These are phyloP conservation scores for Ciona savignyi DNA, from an alignment of 23 tunicate genomes.

Conservation along the genomic window DNA sequence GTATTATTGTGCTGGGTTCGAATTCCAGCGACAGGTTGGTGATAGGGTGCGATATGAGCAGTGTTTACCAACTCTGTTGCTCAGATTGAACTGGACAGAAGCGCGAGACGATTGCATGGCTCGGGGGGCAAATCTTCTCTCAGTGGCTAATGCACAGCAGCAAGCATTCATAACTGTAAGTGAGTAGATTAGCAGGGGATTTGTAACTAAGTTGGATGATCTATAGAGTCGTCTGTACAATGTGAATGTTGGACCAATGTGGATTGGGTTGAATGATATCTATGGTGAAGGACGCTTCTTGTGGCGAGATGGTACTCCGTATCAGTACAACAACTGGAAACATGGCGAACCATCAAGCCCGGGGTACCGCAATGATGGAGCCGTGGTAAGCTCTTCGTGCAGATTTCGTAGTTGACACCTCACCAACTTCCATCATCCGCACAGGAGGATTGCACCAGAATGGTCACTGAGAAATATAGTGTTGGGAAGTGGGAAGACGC, in stretches of 20 bases:
- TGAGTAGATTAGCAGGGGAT: neutral
- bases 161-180: constrained; percentile 82
- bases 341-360: constrained; percentile 79
- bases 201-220: neutral
- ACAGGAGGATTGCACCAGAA: constrained; percentile 72
- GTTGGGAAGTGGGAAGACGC: constrained; percentile 83
- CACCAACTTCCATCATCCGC: neutral
- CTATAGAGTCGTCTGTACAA: constrained; percentile 43
- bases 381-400: neutral
- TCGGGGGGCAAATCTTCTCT: constrained; percentile 73
- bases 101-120: constrained; percentile 95
- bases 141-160: constrained; percentile 77
- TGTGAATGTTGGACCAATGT: constrained; percentile 39
- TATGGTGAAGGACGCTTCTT: constrained; percentile 58
- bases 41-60: neutral
- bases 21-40: constrained; percentile 37
- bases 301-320: constrained; percentile 94
- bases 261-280: constrained; percentile 86
- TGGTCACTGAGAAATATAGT: constrained; percentile 53
- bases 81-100: constrained; percentile 84
- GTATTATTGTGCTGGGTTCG: constrained; percentile 60
- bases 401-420: neutral
- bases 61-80: neutral
- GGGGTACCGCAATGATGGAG: constrained; percentile 28
- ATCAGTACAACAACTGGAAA: constrained; percentile 65